Base-by-base conservation (phyloP, 2,797 vertebrate genomes). In the Eutrigla gurnardus region DNA sequence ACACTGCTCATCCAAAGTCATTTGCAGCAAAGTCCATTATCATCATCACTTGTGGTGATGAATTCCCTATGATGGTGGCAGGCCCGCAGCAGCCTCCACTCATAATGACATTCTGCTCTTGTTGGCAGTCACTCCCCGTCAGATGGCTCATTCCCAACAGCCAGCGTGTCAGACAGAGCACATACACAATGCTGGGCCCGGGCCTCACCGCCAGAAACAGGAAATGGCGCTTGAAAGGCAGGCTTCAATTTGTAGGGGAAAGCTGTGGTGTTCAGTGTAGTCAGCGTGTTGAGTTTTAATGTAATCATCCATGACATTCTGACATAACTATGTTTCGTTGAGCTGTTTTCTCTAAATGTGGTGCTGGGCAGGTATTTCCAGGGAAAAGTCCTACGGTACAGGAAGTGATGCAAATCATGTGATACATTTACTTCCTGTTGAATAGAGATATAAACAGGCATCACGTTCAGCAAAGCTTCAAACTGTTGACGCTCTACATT, bases 31-130 rank as follows among this genome's bases (percentile, higher is more conserved):
- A 96, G 94, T 96, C 95, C 95, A 96, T 97, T 96, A 96, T 88
- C 93, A 92, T 95, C 78, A 91, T 95, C 91, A 95, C 94, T 95
- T 75, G 58, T 92, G 90, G 92, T 96, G 96, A 97, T 96, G 95
- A 96, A 96, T 97, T 96, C 95, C 94, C 94, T 80, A 58, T 90
- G 94, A 96, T 93, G 89, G 93, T 93, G 93, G 94, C 93, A 91
- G 93, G 92, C 93, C 94, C 85, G 77, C 93, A 94, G 93, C 95
- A 96, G 94, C 93, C 92, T 94, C 89, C 82, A 88, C 91, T 94
- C 92, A 14, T 96, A 96, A 97, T 96, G 95, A 94, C 96, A 97
- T 97, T 96, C 95, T 97, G 96, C 95, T 96, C 95, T 92, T 91
- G 86, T 96, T 97, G 96, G 96, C 96, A 95, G 91, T 76, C 79